Evolutionary conservation across 2,888 invertebrate species (phyloP).

Genomic region (Perdita meconis): DNA sequence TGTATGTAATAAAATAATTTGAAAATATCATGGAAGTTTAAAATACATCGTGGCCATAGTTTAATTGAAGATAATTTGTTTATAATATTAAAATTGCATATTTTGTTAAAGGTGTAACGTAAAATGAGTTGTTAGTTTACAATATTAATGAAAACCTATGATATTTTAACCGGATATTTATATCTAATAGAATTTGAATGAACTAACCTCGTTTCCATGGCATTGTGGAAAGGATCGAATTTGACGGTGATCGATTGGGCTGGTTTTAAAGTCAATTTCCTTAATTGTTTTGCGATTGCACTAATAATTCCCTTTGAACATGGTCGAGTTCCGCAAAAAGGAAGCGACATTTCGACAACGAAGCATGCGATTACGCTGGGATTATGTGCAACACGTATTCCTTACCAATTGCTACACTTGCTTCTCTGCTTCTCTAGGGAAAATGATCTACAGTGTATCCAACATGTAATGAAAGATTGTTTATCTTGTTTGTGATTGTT

Average conservation of each 20-base stretch:
- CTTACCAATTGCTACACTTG: not conserved
- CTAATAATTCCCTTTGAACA: slow-evolving; percentile 89
- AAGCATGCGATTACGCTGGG: slow-evolving; percentile 37
- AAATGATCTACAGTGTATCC: slow-evolving; percentile 49
- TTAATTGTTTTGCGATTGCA: slow-evolving; percentile 91
- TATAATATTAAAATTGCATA: no score
- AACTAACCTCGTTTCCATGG: slow-evolving; percentile 87
- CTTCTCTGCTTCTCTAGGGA: not conserved
- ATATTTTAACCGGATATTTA: not conserved
- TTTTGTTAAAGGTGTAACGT: not conserved
- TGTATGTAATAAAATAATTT: no score
- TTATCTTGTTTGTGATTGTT: no score
- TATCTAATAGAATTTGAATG: slow-evolving; percentile 12
- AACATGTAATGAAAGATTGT: slow-evolving; percentile 27
- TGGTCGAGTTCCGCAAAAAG: slow-evolving; percentile 88
- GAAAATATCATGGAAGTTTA: no score
- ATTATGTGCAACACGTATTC: slow-evolving; percentile 16
- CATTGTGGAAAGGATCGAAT: slow-evolving; percentile 94
- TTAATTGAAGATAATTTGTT: no score
- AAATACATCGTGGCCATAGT: not conserved
- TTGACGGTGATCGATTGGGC: slow-evolving; percentile 91
- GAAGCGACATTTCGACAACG: slow-evolving; percentile 88
- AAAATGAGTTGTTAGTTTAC: not conserved
- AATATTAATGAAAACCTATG: not conserved
- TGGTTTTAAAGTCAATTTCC: slow-evolving; percentile 92